Base-by-base conservation (phyloP, 2,888 invertebrate species). In the Ornithoptera priamus region DNA sequence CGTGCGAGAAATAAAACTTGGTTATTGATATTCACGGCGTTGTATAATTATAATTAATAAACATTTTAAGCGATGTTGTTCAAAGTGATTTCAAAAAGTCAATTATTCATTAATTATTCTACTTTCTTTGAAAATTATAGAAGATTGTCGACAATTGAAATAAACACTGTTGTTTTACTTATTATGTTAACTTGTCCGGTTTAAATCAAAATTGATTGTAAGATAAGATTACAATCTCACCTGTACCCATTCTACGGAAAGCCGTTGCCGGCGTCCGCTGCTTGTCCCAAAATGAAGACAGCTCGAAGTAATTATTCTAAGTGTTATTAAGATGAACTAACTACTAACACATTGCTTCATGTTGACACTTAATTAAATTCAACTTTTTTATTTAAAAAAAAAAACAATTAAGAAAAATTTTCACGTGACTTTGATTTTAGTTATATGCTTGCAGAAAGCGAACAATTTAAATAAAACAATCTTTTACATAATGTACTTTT, bases 191-290 rank as follows among this genome's bases (percentile, higher is more conserved):
- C 8, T 53, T 53, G n/a, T 53, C 18, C 53, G 50, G n/a, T 53
- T 53, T 2, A 53, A 53, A 53, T n/a, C 18, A 53, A 53, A 7
- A 53, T 53, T 53, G n/a, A 18, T 18, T 53, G n/a, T 6, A 53
- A n/a, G 22, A 22, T 22, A 62, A 42, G 30, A 67, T 7, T 53
- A 53, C 53, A 18, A 56, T 57, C 89, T 92, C 84, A 95, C 95
- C 95, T 94, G 95, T 95, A 77, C 95, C 95, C 95, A 95, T 95
- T 83, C 95, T 95, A 81, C 95, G 95, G 87, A 94, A 93, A 77
- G 90, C 87, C 86, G 86, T 89, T 89, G 92, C 81, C 81, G 93
- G 93, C 86, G 92, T 82, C 91, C 94, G 93, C 78, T 94, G 93
- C 81, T 94, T 94, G 76, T 93, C 93, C 94, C 94, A 94, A 86